Percentiles rank a stretch among this genome's conserved stretches.
Evolutionary conservation across 2,888 invertebrate species (phyloP).

Genomic region (Phlogophora meticulosa): DNA sequence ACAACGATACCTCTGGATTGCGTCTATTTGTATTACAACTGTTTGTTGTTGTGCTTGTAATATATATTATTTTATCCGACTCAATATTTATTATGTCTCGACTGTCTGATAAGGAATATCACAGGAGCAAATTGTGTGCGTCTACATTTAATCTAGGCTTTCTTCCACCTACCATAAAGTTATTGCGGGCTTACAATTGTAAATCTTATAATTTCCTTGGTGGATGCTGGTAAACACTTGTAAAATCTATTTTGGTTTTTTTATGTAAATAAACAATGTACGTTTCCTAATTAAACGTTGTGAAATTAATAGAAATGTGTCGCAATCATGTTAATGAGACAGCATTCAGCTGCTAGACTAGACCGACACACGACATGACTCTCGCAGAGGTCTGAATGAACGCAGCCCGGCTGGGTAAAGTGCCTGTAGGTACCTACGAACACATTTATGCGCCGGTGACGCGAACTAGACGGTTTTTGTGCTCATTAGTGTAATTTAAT

Average conservation of each 20-base stretch:
- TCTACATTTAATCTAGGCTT: slow-evolving; percentile 48
- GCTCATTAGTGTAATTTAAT: slow-evolving; percentile 56
- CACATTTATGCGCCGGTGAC: slow-evolving; percentile 33
- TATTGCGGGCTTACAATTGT: slow-evolving; percentile 34
- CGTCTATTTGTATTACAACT: slow-evolving; percentile 61
- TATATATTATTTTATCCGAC: slow-evolving; percentile 70
- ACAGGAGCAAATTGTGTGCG: slow-evolving; percentile 48
- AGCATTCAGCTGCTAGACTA: slow-evolving; percentile 52
- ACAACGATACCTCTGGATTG: slow-evolving; percentile 54
- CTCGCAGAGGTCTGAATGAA: slow-evolving; percentile 58
- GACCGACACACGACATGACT: slow-evolving; percentile 46
- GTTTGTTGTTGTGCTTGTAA: slow-evolving; percentile 63
- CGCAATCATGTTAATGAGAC: slow-evolving; percentile 63
- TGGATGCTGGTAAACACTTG: slow-evolving; percentile 30
- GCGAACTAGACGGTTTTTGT: slow-evolving; percentile 40
- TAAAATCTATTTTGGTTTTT: slow-evolving; percentile 45
- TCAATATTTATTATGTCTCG: slow-evolving; percentile 76
- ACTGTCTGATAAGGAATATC: slow-evolving; percentile 70
- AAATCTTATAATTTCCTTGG: slow-evolving; percentile 30
- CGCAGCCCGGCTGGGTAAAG: slow-evolving; percentile 49
- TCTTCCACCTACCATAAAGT: slow-evolving; percentile 46
- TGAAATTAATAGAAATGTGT: slow-evolving; percentile 26
- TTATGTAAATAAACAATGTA: slow-evolving; percentile 12
- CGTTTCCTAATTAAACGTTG: slow-evolving; percentile 44
- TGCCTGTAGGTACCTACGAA: slow-evolving; percentile 39